These are phyloP conservation scores for Caradrina kadenii DNA, from an alignment of 2,888 invertebrate genomes.

Conservation along the genomic window DNA sequence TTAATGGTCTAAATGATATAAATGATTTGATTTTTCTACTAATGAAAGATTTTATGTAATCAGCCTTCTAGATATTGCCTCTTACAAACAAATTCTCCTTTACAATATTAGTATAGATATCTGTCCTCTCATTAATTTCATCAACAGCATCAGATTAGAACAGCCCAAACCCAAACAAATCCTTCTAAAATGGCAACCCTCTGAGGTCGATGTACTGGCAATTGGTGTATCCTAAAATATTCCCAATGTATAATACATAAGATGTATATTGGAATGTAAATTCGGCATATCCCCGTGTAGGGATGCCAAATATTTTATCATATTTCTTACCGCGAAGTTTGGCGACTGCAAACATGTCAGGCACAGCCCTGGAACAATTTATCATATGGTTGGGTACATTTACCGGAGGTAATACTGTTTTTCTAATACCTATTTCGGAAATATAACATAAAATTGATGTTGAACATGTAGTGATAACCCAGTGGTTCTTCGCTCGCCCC, in stretches of 20 bases:
- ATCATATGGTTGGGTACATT: conserved; percentile 26
- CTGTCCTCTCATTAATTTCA: too few relatives aligned
- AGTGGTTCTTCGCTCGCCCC: too few relatives aligned
- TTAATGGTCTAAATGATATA: too few relatives aligned
- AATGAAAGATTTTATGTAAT: too few relatives aligned
- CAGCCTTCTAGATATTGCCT: too few relatives aligned
- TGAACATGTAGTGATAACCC: too few relatives aligned
- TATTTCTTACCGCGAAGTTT: conserved; percentile 47
- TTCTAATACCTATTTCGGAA: conserved; percentile 16
- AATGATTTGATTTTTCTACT: too few relatives aligned
- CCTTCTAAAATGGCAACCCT: neutral
- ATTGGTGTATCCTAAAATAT: conserved; percentile 25
- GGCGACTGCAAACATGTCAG: conserved; percentile 39
- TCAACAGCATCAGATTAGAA: too few relatives aligned
- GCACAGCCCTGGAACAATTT: conserved; percentile 42
- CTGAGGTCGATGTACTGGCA: neutral
- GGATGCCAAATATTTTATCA: conserved; percentile 47
- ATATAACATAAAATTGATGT: too few relatives aligned
- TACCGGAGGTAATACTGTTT: conserved; percentile 1
- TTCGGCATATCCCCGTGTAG: conserved; percentile 24
- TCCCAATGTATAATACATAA: conserved; percentile 49
- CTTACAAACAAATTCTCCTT: too few relatives aligned
- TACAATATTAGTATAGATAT: too few relatives aligned
- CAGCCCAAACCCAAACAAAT: too few relatives aligned
- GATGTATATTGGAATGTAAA: conserved; percentile 42